A percentile compares a stretch with the other conserved stretches of the same genome.
Conservation (phyloP, 1,140 invertebrate species). For the Panagrolaimus sp. region DNA sequence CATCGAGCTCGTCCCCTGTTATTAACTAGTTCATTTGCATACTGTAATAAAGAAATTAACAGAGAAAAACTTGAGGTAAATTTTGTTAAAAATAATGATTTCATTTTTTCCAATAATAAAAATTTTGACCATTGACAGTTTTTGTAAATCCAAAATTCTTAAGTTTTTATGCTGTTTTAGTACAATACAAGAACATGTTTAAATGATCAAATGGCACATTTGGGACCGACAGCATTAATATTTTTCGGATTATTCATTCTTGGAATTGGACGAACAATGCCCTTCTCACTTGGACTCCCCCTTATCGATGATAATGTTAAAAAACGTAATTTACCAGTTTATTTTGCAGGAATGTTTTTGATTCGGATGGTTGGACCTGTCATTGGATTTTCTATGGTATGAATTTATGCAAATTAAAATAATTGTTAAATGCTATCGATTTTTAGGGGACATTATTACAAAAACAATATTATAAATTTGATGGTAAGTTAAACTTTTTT, state of each 20-base stretch:
- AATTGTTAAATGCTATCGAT: too few relatives aligned
- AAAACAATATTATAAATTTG: slow-evolving; percentile 49
- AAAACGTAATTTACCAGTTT: slow-evolving; percentile 52
- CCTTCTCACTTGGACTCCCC: slow-evolving; percentile 55
- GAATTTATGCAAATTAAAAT: too few relatives aligned
- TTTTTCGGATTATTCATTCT: slow-evolving; percentile 54
- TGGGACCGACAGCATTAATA: slow-evolving; percentile 51
- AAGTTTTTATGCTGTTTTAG: too few relatives aligned
- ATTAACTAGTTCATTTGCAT: slow-evolving; percentile 3
- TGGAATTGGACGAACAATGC: slow-evolving; percentile 56
- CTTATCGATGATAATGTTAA: slow-evolving; percentile 58
- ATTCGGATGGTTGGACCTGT: slow-evolving; percentile 57
- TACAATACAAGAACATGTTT: slow-evolving; percentile 30
- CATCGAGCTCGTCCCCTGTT: neutral
- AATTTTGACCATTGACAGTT: too few relatives aligned
- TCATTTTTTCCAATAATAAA: too few relatives aligned
- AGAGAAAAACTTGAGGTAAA: neutral
- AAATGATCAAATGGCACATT: slow-evolving; percentile 35
- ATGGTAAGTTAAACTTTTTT: slow-evolving; percentile 26
- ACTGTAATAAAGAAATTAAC: neutral
- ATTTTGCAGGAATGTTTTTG: slow-evolving; percentile 57
- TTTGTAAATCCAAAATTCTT: too few relatives aligned
- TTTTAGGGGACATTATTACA: slow-evolving; percentile 34
- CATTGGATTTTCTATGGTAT: slow-evolving; percentile 53
- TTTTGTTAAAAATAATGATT: slow-evolving; percentile 49